Conservation (phyloP, 2,888 invertebrate species). For the Chrysotoxum bicinctum region DNA sequence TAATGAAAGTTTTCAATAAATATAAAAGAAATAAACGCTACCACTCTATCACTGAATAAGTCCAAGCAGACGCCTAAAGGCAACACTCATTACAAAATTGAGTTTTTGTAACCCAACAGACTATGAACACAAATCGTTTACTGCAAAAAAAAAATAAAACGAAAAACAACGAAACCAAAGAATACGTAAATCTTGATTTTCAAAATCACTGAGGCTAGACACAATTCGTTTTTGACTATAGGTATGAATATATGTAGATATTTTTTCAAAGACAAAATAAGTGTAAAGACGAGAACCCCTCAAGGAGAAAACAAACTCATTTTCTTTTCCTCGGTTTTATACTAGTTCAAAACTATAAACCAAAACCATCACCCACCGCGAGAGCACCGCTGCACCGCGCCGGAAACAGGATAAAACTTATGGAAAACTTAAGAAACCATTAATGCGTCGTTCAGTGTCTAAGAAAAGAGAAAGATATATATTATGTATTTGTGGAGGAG, state of each 20-base stretch:
- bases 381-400: slow-evolving; percentile 4
- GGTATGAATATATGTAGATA: background rate
- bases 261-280: background rate
- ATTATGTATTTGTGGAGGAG: background rate
- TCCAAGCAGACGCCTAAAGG: too few species aligned
- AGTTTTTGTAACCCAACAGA: slow-evolving; percentile 29
- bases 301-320: slow-evolving; percentile 19
- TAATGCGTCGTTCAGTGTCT: slow-evolving; percentile 53
- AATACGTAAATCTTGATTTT: slow-evolving; percentile 12
- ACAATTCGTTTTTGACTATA: slow-evolving; percentile 52
- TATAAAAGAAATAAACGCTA: too few species aligned
- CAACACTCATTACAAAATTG: too few species aligned
- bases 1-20: too few species aligned
- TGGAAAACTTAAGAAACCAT: slow-evolving; percentile 70
- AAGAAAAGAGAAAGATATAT: background rate
- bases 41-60: too few species aligned
- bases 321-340: background rate
- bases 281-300: background rate
- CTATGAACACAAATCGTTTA: slow-evolving; percentile 60
- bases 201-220: slow-evolving; percentile 61
- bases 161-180: slow-evolving; percentile 44
- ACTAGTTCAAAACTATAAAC: slow-evolving; percentile 24
- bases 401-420: slow-evolving; percentile 68
- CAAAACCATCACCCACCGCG: slow-evolving; percentile 38
- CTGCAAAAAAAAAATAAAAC: slow-evolving; percentile 11